A percentile compares a stretch with the other conserved stretches of the same genome.
phyloP scores from a whole-genome alignment of 2,113 vertebrate genomes.

The Tympanuchus pallidicinctus region DNA sequence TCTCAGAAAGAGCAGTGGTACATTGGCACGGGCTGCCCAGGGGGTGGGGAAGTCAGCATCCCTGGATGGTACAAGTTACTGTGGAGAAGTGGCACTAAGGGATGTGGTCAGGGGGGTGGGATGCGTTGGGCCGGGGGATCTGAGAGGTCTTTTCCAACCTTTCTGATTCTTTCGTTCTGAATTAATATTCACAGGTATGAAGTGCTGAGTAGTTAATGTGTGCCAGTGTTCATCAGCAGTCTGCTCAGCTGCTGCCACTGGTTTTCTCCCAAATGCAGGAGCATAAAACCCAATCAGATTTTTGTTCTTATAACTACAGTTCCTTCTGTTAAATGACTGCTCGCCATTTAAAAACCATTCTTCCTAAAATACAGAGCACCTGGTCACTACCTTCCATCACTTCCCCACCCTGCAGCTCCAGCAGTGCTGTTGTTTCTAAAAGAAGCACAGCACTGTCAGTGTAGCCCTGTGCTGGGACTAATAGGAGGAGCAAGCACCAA shows the following conservation, averaged over 20 bases:
- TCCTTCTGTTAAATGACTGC: not conserved
- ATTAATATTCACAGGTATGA: not conserved
- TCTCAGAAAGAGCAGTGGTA: no score
- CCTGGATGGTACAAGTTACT: no score
- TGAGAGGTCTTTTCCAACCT: no score
- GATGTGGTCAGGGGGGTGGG: no score
- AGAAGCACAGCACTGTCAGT: accelerated
- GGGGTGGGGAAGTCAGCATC: no score
- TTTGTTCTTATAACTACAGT: accelerated
- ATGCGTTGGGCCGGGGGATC: no score
- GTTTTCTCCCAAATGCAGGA: not conserved
- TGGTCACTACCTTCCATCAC: no score
- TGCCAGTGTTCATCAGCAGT: not conserved
- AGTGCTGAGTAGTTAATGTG: accelerated
- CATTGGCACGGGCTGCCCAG: no score
- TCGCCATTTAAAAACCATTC: accelerated
- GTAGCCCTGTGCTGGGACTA: not conserved
- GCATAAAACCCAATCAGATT: not conserved
- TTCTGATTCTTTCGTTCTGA: no score
- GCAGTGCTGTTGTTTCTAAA: not conserved
- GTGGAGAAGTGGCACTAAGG: no score
- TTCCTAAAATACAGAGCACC: not conserved
- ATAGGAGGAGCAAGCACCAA: not conserved
- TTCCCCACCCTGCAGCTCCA: not conserved
- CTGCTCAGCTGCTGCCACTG: not conserved